phyloP scores from a whole-genome alignment of 1,140 invertebrate genomes.

The Philopotamus ludificatus region DNA sequence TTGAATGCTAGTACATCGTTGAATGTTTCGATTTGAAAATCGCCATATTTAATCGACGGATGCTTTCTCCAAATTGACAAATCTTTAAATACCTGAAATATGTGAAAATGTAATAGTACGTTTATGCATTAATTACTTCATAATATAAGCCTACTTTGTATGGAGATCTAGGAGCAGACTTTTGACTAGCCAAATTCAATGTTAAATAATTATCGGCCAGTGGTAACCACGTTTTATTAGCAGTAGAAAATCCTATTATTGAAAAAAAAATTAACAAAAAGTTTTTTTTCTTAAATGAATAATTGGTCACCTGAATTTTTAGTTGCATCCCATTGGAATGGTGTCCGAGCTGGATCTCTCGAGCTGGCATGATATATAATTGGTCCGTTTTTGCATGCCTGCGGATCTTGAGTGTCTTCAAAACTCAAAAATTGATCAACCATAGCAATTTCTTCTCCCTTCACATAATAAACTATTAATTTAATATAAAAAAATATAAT shows the following conservation, averaged over 20 bases:
- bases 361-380: slow-evolving; percentile 54
- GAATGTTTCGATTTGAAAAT: background rate
- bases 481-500: background rate
- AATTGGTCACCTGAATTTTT: slow-evolving; percentile 66
- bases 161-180: background rate
- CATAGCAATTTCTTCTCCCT: slow-evolving; percentile 84
- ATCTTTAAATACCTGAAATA: slow-evolving; percentile 2
- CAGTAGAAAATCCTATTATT: slow-evolving; percentile 37
- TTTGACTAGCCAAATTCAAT: slow-evolving; percentile 52
- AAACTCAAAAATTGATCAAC: slow-evolving; percentile 58
- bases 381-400: slow-evolving; percentile 55
- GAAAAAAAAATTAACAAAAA: slow-evolving; percentile 32
- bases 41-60: background rate
- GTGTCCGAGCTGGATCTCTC: slow-evolving; percentile 69
- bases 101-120: background rate
- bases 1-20: background rate
- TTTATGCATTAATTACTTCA: background rate
- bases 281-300: slow-evolving; percentile 25
- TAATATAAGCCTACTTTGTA: background rate
- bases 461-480: slow-evolving; percentile 1
- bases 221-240: slow-evolving; percentile 63
- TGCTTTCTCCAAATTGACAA: background rate
- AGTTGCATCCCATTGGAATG: slow-evolving; percentile 73
- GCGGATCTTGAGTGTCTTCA: slow-evolving; percentile 59
- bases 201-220: slow-evolving; percentile 61